These are phyloP conservation scores for Falco biarmicus DNA, from an alignment of 2,797 vertebrate species.

Conservation along the genomic window DNA sequence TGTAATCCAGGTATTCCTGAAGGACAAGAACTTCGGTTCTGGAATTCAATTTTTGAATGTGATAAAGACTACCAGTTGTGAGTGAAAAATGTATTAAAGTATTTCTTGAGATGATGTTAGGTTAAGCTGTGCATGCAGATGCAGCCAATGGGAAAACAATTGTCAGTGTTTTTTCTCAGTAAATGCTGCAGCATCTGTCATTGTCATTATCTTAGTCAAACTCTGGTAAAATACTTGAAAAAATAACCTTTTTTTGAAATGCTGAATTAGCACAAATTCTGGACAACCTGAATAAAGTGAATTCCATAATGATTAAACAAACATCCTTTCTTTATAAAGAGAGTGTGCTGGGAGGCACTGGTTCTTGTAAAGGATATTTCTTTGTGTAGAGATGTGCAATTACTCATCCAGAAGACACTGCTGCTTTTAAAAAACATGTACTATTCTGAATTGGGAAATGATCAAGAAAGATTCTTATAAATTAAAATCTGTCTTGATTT, in stretches of 20 bases:
- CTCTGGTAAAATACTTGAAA: not conserved
- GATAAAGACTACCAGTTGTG: not conserved
- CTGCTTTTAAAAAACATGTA: not conserved
- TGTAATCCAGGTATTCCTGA: not conserved
- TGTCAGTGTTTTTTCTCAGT: not conserved
- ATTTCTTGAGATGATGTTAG: not conserved
- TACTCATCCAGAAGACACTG: not conserved
- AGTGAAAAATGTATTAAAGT: not conserved
- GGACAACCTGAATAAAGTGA: not conserved
- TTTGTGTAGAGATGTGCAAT: not conserved
- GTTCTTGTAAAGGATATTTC: not conserved
- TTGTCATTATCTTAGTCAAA: not conserved
- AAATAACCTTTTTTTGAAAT: not conserved
- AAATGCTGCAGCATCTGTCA: not conserved
- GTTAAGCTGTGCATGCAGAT: not conserved
- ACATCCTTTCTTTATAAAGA: not conserved
- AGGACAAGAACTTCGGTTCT: not conserved
- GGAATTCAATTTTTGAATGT: not conserved
- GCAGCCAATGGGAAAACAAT: not conserved
- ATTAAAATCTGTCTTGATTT: not conserved
- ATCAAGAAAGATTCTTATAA: not conserved
- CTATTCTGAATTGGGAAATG: not conserved
- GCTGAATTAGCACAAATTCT: not conserved
- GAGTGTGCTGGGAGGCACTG: not conserved
- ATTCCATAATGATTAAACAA: not conserved